Evolutionary conservation across 1,140 invertebrate species (phyloP).

Genomic region (Plutomurus gul): DNA sequence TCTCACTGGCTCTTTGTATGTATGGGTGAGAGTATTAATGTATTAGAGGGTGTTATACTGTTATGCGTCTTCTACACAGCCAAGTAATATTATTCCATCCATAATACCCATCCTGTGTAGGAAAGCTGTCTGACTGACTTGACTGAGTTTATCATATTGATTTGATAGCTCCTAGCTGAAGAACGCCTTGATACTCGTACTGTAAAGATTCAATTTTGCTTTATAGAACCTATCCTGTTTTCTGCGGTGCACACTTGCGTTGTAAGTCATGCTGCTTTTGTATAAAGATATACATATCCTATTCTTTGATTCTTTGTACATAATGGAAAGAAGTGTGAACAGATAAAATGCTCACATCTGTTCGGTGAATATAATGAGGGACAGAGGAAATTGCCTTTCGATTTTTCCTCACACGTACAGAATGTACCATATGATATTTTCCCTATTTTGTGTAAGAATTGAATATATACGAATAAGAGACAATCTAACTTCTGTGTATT

Average conservation of each 20-base stretch:
- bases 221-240: no score
- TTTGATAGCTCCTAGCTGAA: not conserved
- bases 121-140: not conserved
- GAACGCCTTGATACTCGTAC: not conserved
- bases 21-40: no score
- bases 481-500: no score
- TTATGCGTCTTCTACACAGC: no score
- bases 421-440: no score
- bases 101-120: not conserved
- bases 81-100: no score
- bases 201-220: constrained; percentile 25
- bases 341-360: constrained; percentile 51
- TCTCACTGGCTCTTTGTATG: no score
- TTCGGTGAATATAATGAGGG: constrained; percentile 43
- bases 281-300: no score
- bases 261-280: constrained; percentile 10
- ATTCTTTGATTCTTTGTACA: not conserved
- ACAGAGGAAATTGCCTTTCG: constrained; percentile 42
- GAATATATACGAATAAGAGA: no score
- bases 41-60: no score
- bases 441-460: no score
- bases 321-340: constrained; percentile 44
- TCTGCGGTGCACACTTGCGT: no score
- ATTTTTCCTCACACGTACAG: constrained; percentile 37
- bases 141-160: not conserved